Base-by-base conservation (phyloP, 2,888 invertebrate species). In the Ornithoptera priamus region DNA sequence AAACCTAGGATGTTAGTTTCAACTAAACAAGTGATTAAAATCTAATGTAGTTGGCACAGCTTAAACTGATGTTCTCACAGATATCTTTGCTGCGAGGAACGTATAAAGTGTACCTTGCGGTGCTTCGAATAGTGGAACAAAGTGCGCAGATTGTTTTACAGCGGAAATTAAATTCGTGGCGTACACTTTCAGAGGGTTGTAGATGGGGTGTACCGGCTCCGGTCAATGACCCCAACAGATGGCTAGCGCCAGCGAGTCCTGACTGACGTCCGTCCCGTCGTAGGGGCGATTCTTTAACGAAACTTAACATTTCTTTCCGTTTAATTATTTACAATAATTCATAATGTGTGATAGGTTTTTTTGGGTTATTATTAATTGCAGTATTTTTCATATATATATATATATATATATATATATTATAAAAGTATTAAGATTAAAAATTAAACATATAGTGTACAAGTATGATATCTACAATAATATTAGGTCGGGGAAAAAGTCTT, bases 221-320 rank as follows among this genome's bases (percentile, higher is more conserved):
- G 85, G 86, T 85, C 86, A 74, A 76, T 81, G 86, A 88, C 81
- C 89, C 78, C 80, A 84, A 83, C 89, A 90, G 89, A 86, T 89
- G 89, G 77, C 66, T 53, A 18, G 62, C 59, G 30, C 62, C 46
- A 53, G 36, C 53, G 36, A 42, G 20, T 22, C 22, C 50, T 61
- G 61, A 57, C 57, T 62, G 60, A 50, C 62, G 56, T 66, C 61
- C 56, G 62, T 2, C 59, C 20, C 46, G 42, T 65, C 20, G 64
- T 56, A 69, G 65, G 68, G 65, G 65, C 56, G 60, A 61, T 36
- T 53, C 56, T 53, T 18, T 46, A 4, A 24, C 64, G 50, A 53
- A 53, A 64, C 60, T 68, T 53, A 6, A 22, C 59, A 46, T 53
- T 42, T 56, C 59, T 60, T 46, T 22, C 22, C 22, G 22, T 22